Evolutionary conservation across 2,113 vertebrate species (phyloP), one percentile per base, ranked within the genome.

Genomic region (Xyrauchen texanus): DNA sequence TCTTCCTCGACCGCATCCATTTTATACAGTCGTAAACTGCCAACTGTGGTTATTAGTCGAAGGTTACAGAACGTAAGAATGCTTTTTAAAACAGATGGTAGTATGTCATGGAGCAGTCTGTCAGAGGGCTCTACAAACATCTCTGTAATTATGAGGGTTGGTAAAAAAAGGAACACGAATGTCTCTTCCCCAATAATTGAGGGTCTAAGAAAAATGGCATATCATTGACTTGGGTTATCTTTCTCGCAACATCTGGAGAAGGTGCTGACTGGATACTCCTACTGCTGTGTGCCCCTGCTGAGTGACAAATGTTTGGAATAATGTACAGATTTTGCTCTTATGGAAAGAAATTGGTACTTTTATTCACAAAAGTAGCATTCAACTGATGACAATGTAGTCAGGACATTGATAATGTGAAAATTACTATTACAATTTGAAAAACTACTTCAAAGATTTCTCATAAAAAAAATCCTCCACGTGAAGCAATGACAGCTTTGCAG

Each of bases 201-300:
- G 78, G 76, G 65, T 76, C 66, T 70, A 78, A 84, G 70, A 76
- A 81, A 70, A 76, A 76, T 61, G 76, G 47, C 79, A 70, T 73
- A 57, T 82, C 76, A 68, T 82, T 78, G 81, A 68, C 64, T 68
- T 82, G n/a, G 52, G 61, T 67, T 68, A 34, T 15, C 76, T 9
- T 53, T 63, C 12, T 53, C 13, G 21, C 8, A 42, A 47, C 83
- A 84, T 84, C 83, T 81, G 83, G 83, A 84, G n/a, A 79, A 81
- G 71, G 67, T 81, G 71, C 83, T 79, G 76, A 79, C 76, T 64
- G 55, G 70, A 81, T 62, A 61, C 13, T 60, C 47, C 69, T 79
- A 71, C 70, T 73, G 80, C 68, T 67, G 75, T 44, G 75, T 47
- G 65, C 34, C 63, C 83, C 68, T 46, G 53, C 76, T 67, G 70